Conservation (phyloP, 1,140 invertebrate genomes). For the Phthorimaea operculella region DNA sequence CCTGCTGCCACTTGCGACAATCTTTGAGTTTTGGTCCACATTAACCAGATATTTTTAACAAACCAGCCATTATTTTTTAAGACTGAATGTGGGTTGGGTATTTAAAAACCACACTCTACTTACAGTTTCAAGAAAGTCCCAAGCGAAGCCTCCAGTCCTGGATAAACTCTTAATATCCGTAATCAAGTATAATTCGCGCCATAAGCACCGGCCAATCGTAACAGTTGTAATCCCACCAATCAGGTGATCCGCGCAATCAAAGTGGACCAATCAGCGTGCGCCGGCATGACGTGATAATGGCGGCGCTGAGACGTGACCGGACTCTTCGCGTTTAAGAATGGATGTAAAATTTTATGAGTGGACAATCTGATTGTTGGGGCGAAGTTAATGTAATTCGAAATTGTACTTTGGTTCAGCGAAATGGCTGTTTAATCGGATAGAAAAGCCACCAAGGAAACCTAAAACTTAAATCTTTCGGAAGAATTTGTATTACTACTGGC, state of each 20-base stretch:
- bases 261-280: background rate
- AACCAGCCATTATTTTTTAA: too few relatives aligned
- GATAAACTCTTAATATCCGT: background rate
- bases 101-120: background rate
- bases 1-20: too few relatives aligned
- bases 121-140: background rate
- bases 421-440: too few relatives aligned
- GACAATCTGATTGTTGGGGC: background rate
- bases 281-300: background rate
- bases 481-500: too few relatives aligned
- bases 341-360: background rate
- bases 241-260: background rate
- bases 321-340: background rate
- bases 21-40: too few relatives aligned
- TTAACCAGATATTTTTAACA: too few relatives aligned
- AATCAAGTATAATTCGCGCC: constrained; percentile 1
- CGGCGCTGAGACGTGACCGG: background rate
- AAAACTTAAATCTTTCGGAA: too few relatives aligned
- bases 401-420: background rate
- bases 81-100: too few relatives aligned
- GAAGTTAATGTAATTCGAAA: background rate
- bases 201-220: background rate
- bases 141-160: background rate
- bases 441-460: too few relatives aligned
- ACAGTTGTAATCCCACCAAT: background rate